Conservation (phyloP, 2,113 vertebrate species). For the Pteruthius melanotis region DNA sequence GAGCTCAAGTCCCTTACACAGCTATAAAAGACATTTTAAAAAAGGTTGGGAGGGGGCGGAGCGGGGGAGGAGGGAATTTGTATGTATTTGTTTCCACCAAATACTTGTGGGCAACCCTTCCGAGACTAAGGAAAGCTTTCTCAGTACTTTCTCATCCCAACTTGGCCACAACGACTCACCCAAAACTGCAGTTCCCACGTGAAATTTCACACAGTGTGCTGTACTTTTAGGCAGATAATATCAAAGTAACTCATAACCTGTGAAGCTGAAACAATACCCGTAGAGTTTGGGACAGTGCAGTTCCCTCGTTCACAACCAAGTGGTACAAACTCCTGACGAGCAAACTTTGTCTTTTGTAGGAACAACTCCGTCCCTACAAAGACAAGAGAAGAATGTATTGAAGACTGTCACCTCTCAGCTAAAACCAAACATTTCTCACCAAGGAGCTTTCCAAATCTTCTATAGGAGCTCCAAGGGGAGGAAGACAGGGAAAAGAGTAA, state of each 20-base stretch:
- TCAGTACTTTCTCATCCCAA: background rate
- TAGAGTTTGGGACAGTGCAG: background rate
- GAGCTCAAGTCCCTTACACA: fast-evolving
- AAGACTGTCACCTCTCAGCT: background rate
- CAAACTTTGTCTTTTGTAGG: background rate
- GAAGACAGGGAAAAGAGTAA: background rate
- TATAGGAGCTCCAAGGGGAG: background rate
- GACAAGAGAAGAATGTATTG: background rate
- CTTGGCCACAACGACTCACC: fast-evolving
- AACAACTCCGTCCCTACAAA: fast-evolving
- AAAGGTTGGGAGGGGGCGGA: fast-evolving
- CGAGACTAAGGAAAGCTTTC: background rate
- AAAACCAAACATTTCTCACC: background rate
- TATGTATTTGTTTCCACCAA: fast-evolving
- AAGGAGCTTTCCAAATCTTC: background rate
- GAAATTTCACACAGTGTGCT: background rate
- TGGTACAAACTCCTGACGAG: background rate
- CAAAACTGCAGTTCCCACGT: background rate
- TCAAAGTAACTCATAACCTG: background rate
- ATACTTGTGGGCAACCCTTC: background rate
- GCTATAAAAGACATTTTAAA: fast-evolving
- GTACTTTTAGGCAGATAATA: background rate
- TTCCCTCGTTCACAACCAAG: background rate
- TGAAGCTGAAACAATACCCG: background rate
- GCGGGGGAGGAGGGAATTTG: fast-evolving